These are phyloP conservation scores for Cremastinae sp. DNA, from an alignment of 2,888 invertebrate species.

Conservation along the genomic window DNA sequence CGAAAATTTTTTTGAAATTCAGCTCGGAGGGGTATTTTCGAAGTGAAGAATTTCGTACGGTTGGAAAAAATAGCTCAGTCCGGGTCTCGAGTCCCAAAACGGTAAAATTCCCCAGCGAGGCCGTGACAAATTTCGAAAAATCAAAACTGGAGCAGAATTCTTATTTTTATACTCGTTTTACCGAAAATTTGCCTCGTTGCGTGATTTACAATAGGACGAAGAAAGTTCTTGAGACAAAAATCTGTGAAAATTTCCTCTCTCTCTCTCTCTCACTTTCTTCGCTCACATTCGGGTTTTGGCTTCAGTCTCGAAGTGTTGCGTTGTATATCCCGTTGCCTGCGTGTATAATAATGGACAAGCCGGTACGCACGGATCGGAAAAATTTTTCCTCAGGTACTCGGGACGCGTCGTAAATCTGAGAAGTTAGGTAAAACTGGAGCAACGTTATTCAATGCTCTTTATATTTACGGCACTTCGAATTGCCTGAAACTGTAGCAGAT, in stretches of 20 bases:
- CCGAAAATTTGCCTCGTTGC: constrained; percentile 62
- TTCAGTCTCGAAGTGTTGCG: too few species aligned
- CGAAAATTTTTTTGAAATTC: too few species aligned
- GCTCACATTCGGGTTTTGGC: too few species aligned
- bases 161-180: constrained; percentile 27
- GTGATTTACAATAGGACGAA: constrained; percentile 67
- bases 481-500: constrained; percentile 7
- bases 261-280: too few species aligned
- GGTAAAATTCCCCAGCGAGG: constrained; percentile 14
- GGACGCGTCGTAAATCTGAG: constrained; percentile 69
- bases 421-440: constrained; percentile 73
- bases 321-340: background rate
- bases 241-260: constrained; percentile 10
- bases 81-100: constrained; percentile 10
- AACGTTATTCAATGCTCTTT: constrained; percentile 65
- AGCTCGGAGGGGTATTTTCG: too few species aligned
- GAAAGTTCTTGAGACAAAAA: constrained; percentile 21
- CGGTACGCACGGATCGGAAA: background rate
- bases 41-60: too few species aligned
- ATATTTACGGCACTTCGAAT: constrained; percentile 63
- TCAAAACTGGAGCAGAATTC: constrained; percentile 62
- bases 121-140: constrained; percentile 61
- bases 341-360: constrained; percentile 14
- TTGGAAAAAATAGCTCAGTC: background rate
- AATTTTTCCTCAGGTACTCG: constrained; percentile 48